Conservation (phyloP, 92 coral and sea anemone genomes). For the Umimayanthus chanpuru region DNA sequence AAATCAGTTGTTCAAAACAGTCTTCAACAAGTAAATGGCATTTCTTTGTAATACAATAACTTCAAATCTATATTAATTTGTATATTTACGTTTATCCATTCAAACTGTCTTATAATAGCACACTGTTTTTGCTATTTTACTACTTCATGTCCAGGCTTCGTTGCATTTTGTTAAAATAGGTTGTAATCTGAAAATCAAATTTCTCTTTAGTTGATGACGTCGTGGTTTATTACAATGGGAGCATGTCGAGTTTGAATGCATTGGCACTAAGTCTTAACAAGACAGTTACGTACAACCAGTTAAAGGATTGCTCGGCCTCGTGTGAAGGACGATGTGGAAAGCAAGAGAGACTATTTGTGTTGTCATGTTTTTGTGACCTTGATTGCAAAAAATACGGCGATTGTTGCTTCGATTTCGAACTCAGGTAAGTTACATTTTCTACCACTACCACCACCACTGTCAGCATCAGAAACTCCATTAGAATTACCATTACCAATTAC, state of each 20-base stretch:
- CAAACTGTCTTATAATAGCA: too few relatives aligned
- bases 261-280: neutral
- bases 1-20: too few relatives aligned
- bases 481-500: neutral
- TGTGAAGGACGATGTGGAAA: conserved; percentile 3
- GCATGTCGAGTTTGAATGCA: neutral
- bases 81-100: too few relatives aligned
- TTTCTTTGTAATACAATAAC: too few relatives aligned
- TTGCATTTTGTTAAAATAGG: too few relatives aligned
- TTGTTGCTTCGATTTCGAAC: conserved; percentile 4
- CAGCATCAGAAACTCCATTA: neutral
- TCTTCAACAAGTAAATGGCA: too few relatives aligned
- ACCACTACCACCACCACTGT: neutral
- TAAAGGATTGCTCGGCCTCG: neutral
- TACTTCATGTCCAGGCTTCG: too few relatives aligned
- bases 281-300: neutral
- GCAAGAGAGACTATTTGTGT: neutral
- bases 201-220: neutral
- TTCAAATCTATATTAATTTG: too few relatives aligned
- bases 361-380: neutral
- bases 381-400: neutral
- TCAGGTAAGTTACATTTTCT: neutral
- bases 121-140: too few relatives aligned
- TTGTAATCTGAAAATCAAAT: too few relatives aligned
- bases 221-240: neutral